Percentiles rank a stretch among this genome's conserved stretches.
phyloP scores from a whole-genome alignment of 2,797 vertebrate species.

The Neostethus bicornis region DNA sequence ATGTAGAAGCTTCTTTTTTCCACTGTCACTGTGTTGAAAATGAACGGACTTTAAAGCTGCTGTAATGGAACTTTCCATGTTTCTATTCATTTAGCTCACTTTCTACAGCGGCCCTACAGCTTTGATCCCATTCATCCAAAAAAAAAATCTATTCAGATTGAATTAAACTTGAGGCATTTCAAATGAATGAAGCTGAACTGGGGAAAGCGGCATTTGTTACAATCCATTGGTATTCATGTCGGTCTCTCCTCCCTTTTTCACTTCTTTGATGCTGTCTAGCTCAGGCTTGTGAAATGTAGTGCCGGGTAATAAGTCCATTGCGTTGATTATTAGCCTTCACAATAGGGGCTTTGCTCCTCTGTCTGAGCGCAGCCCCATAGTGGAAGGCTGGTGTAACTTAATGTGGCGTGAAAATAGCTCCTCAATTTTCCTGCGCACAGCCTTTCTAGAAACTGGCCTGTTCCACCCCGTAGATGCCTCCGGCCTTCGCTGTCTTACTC shows the following conservation, averaged over 20 bases:
- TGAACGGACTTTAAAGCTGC: slow-evolving; percentile 36
- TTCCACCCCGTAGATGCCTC: slow-evolving; percentile 55
- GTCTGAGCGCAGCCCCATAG: slow-evolving; percentile 51
- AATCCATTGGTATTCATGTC: slow-evolving; percentile 56
- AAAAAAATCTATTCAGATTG: slow-evolving; percentile 28
- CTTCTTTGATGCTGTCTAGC: slow-evolving; percentile 53
- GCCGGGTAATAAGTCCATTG: slow-evolving; percentile 64
- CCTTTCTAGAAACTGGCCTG: slow-evolving; percentile 52
- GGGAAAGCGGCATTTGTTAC: slow-evolving; percentile 45
- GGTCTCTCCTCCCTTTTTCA: slow-evolving; percentile 17
- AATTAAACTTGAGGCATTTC: slow-evolving; percentile 42
- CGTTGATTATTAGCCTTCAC: slow-evolving; percentile 70
- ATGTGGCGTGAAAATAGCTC: slow-evolving; percentile 78
- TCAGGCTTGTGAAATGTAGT: slow-evolving; percentile 57
- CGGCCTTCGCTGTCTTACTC: slow-evolving; percentile 56
- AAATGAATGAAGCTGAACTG: slow-evolving; percentile 47
- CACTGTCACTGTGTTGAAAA: slow-evolving; percentile 26
- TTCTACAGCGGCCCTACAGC: slow-evolving; percentile 11
- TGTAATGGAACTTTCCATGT: slow-evolving; percentile 42
- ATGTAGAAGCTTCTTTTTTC: slow-evolving; percentile 10
- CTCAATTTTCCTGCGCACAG: slow-evolving; percentile 65
- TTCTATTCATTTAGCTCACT: slow-evolving; percentile 14
- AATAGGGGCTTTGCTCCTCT: slow-evolving; percentile 54
- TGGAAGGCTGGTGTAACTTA: slow-evolving; percentile 67
- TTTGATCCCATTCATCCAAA: slow-evolving; percentile 51